Evolutionary conservation across 2,888 invertebrate genomes (phyloP).

Genomic region (Biston betularia): DNA sequence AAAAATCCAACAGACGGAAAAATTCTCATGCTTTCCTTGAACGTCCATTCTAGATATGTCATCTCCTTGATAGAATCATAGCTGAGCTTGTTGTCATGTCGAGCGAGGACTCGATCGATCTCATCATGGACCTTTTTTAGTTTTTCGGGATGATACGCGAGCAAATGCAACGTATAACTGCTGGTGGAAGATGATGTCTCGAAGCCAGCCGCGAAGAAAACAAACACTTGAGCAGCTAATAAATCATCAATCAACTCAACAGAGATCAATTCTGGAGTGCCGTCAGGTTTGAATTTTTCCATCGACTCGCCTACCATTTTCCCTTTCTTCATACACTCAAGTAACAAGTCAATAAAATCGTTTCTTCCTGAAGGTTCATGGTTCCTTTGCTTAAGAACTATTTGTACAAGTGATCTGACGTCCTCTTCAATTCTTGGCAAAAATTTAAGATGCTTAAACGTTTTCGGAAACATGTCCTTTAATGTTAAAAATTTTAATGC

Average conservation of each 20-base stretch:
- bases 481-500: slow-evolving; percentile 50
- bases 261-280: slow-evolving; percentile 53
- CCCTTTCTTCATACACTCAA: slow-evolving; percentile 58
- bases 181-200: slow-evolving; percentile 75
- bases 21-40: slow-evolving; percentile 63
- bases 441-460: slow-evolving; percentile 11
- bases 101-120: slow-evolving; percentile 61
- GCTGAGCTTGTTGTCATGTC: slow-evolving; percentile 60
- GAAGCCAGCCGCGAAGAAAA: slow-evolving; percentile 74
- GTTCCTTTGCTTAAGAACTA: slow-evolving; percentile 58
- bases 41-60: slow-evolving; percentile 47
- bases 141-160: slow-evolving; percentile 68
- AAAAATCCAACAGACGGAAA: slow-evolving; percentile 61
- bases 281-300: slow-evolving; percentile 55
- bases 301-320: slow-evolving; percentile 63
- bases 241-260: slow-evolving; percentile 56
- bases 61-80: slow-evolving; percentile 66
- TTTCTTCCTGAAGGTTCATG: slow-evolving; percentile 59
- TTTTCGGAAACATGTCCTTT: slow-evolving; percentile 13
- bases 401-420: slow-evolving; percentile 41
- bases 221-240: slow-evolving; percentile 62
- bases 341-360: slow-evolving; percentile 60
- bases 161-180: slow-evolving; percentile 65
- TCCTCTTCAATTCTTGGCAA: slow-evolving; percentile 39
- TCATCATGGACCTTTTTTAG: slow-evolving; percentile 67